These are phyloP conservation scores for Polypterus bichir DNA, from an alignment of 2,113 vertebrate genomes.

Conservation along the genomic window DNA sequence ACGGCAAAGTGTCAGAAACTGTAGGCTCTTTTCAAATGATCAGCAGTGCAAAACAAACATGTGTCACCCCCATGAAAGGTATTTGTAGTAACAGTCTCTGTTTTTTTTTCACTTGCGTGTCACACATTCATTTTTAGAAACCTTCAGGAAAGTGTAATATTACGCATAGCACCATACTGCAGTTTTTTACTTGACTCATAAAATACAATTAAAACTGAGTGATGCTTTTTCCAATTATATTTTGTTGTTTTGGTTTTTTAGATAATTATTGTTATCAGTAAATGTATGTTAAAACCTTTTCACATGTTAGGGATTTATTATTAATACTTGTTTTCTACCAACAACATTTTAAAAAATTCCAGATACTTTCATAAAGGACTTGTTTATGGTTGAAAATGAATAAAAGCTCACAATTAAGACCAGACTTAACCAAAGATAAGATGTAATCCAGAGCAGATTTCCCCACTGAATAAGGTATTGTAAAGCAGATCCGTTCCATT, in stretches of 20 bases:
- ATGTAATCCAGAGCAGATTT: conserved; percentile 66
- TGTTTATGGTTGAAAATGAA: conserved; percentile 72
- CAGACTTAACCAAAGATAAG: conserved; percentile 68
- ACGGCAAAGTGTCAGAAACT: conserved; percentile 1
- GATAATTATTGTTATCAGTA: too few species aligned
- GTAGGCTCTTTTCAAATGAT: conserved; percentile 4
- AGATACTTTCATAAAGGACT: conserved; percentile 56
- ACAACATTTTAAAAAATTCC: conserved; percentile 44
- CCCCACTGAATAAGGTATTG: conserved; percentile 65
- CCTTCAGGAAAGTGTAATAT: too few species aligned
- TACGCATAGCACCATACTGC: too few species aligned
- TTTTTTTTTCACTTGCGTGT: too few species aligned
- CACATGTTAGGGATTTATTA: too few species aligned
- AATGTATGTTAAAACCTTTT: too few species aligned
- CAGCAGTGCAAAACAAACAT: conserved; percentile 5
- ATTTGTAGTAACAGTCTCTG: background rate
- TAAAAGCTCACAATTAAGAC: conserved; percentile 67
- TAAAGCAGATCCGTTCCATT: conserved; percentile 54
- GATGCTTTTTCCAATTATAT: too few species aligned
- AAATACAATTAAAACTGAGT: too few species aligned
- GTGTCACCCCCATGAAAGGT: conserved; percentile 2
- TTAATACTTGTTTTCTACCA: background rate
- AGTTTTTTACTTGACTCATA: too few species aligned
- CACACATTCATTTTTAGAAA: too few species aligned
- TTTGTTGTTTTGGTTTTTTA: too few species aligned